Conservation (phyloP, 2,888 invertebrate genomes). For the Melipona bicolor region DNA sequence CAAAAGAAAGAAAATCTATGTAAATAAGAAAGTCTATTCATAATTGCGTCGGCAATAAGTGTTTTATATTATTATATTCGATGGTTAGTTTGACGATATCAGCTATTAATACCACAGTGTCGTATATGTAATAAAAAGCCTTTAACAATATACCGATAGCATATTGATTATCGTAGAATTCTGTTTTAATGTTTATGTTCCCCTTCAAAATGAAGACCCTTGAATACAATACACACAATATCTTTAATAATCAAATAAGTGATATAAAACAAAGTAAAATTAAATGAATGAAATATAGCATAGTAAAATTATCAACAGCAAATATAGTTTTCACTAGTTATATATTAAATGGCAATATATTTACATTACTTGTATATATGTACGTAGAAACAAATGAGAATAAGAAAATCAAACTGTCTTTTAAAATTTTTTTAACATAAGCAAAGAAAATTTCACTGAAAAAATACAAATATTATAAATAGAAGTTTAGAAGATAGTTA, state of each 20-base stretch:
- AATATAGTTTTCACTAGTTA: not conserved
- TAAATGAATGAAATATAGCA: not conserved
- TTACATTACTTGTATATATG: not conserved
- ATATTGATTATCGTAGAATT: slow-evolving; percentile 54
- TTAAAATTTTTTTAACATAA: no score
- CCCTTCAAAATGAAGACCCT: slow-evolving; percentile 28
- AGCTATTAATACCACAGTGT: slow-evolving; percentile 39
- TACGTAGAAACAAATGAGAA: not conserved
- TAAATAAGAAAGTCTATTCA: not conserved
- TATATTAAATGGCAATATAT: not conserved
- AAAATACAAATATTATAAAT: not conserved
- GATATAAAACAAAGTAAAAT: not conserved
- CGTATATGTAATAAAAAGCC: slow-evolving; percentile 29
- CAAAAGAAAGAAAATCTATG: not conserved
- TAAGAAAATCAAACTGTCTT: not conserved
- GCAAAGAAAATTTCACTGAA: not conserved
- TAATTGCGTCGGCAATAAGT: not conserved
- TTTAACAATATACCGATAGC: slow-evolving; percentile 39
- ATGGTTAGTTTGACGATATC: slow-evolving; percentile 20
- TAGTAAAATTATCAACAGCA: not conserved
- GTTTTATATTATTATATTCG: slow-evolving; percentile 7
- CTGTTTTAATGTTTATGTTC: slow-evolving; percentile 38
- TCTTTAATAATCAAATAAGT: not conserved
- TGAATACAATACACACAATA: not conserved
- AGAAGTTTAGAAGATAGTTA: not conserved